phyloP scores from a whole-genome alignment of 2,888 invertebrate genomes.

The Nebria salina region DNA sequence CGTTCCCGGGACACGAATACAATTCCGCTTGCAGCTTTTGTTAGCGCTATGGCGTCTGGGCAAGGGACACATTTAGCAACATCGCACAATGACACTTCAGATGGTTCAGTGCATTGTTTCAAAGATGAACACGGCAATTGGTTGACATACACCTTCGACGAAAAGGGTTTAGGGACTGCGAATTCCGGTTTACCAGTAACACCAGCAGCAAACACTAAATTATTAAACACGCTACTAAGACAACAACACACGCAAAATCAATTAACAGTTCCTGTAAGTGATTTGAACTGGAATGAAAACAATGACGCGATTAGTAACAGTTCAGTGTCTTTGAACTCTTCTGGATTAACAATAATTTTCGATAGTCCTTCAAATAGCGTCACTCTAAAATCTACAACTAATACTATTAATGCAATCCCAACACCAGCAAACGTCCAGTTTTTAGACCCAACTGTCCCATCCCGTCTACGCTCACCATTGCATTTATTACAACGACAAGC shows the following conservation, averaged over 20 bases:
- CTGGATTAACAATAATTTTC: slow-evolving; percentile 60
- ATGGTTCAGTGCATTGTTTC: slow-evolving; percentile 87
- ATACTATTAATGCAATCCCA: slow-evolving; percentile 29
- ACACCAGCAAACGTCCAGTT: slow-evolving; percentile 27
- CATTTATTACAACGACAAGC: slow-evolving; percentile 54
- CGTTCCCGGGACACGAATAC: slow-evolving; percentile 68
- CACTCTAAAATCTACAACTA: slow-evolving; percentile 33
- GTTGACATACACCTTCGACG: slow-evolving; percentile 88
- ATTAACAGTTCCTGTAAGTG: slow-evolving; percentile 34
- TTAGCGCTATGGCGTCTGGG: slow-evolving; percentile 61
- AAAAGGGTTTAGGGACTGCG: slow-evolving; percentile 70
- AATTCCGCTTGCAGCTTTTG: slow-evolving; percentile 62
- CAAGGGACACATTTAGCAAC: slow-evolving; percentile 75
- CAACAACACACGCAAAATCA: slow-evolving; percentile 54
- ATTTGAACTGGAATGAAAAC: slow-evolving; percentile 58
- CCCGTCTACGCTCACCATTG: slow-evolving; percentile 27
- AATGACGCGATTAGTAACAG: slow-evolving; percentile 63
- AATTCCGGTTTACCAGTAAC: slow-evolving; percentile 51
- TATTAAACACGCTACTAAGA: slow-evolving; percentile 57
- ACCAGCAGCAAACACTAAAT: slow-evolving; percentile 56
- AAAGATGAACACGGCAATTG: slow-evolving; percentile 87
- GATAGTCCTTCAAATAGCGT: slow-evolving; percentile 57
- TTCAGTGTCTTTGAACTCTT: slow-evolving; percentile 63
- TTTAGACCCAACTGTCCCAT: slow-evolving; percentile 27
- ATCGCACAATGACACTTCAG: slow-evolving; percentile 83